Evolutionary conservation across 2,888 invertebrate genomes (phyloP), one percentile per base, ranked within the genome.

Genomic region (Dynastes grantii): DNA sequence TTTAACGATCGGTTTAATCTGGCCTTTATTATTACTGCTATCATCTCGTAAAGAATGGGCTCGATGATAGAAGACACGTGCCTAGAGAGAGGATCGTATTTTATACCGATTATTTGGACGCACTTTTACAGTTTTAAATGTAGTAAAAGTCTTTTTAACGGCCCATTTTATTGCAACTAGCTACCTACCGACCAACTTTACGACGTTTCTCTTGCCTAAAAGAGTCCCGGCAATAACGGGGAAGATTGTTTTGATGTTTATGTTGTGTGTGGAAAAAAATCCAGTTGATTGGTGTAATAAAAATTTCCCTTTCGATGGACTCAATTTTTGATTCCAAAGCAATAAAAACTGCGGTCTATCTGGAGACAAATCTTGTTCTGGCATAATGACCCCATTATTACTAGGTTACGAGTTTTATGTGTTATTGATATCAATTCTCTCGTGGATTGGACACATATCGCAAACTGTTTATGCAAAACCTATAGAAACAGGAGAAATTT

Each of bases 111-210:
- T 85, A 85, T 87, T 85, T 82, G 86, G 87, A 88, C 88, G 88
- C 88, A 88, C 87, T 88, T 87, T 87, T 87, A 88, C 87, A 88
- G 87, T 89, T 89, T 88, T 87, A 88, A 88, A 87, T 88, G 88
- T 87, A 87, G 86, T 88, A 89, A 88, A 89, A 88, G 87, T 87
- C 88, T 83, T 84, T 88, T 89, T 89, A 88, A 88, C 87, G 88
- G 85, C 85, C 83, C 85, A 84, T 89, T 89, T 89, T 89, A 88
- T 88, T 88, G 87, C 88, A 86, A 88, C 88, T 87, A 87, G 85
- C 87, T 87, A 86, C 85, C 85, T 75, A 75, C 85, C 83, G 83
- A 83, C 84, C 78, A 81, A 81, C 81, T 84, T 84, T 84, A 83
- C 82, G 83, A 81, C 76, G 81, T 78, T 76, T 67, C 67, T 77